Conservation (phyloP, 2,113 vertebrate species). For the Sander lucioperca region DNA sequence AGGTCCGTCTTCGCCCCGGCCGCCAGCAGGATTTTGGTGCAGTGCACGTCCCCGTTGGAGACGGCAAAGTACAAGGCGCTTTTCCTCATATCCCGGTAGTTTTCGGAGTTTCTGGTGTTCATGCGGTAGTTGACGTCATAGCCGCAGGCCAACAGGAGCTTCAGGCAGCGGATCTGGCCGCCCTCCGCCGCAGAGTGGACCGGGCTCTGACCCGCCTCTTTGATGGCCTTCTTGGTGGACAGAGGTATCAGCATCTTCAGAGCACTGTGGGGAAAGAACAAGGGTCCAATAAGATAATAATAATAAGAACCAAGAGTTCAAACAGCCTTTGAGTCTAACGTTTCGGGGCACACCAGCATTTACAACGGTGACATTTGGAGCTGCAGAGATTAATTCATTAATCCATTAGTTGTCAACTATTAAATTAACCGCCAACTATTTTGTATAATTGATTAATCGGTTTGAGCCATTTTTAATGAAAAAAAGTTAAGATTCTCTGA, state of each 20-base stretch:
- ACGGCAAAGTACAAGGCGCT: constrained; percentile 88
- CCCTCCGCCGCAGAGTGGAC: constrained; percentile 89
- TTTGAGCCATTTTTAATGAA: no score
- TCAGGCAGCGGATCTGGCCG: constrained; percentile 86
- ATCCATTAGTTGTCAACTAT: no score
- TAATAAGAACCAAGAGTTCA: not conserved
- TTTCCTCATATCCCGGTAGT: constrained; percentile 86
- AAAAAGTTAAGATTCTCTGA: no score
- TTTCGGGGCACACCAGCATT: no score
- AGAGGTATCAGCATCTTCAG: constrained; percentile 88
- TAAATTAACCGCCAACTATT: no score
- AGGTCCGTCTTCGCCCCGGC: constrained; percentile 87
- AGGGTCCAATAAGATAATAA: not conserved
- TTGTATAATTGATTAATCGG: no score
- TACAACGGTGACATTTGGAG: no score
- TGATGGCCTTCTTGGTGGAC: constrained; percentile 86
- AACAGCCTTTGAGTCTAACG: no score
- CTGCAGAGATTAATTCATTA: no score
- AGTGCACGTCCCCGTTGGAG: constrained; percentile 88
- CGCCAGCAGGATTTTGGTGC: constrained; percentile 84
- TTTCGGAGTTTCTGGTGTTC: constrained; percentile 85
- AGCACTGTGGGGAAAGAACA: constrained; percentile 71
- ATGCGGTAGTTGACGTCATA: constrained; percentile 88
- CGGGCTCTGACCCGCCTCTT: constrained; percentile 86
- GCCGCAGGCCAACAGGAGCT: constrained; percentile 85